Evolutionary conservation across 53 echinoderm and acorn worm genomes (phyloP).

Genomic region (Arbacia lixula): DNA sequence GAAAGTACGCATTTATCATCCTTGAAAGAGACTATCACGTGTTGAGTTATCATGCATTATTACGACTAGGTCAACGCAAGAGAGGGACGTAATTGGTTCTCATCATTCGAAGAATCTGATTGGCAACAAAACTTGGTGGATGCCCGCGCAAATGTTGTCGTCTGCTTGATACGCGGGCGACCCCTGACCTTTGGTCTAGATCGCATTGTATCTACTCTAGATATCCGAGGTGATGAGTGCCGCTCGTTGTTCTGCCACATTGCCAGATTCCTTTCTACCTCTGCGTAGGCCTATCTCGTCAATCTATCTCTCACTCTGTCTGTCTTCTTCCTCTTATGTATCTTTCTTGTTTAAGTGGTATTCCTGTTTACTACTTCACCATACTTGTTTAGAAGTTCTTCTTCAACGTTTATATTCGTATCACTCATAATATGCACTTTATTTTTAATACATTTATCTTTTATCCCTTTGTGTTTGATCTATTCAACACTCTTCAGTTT

Average conservation of each 20-base stretch:
- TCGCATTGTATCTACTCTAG: slow-evolving; percentile 58
- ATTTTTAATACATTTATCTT: too few species aligned
- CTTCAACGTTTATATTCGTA: too few species aligned
- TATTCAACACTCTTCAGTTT: too few species aligned
- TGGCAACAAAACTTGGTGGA: slow-evolving; percentile 38
- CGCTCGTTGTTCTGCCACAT: slow-evolving; percentile 3
- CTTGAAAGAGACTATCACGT: too few species aligned
- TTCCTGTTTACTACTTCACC: too few species aligned
- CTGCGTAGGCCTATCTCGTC: too few species aligned
- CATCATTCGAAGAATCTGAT: slow-evolving; percentile 1
- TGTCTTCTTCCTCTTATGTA: background rate
- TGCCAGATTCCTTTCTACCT: too few species aligned
- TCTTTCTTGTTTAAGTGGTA: background rate
- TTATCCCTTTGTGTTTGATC: too few species aligned
- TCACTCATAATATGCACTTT: too few species aligned
- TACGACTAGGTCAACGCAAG: slow-evolving; percentile 29
- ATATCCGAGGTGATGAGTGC: slow-evolving; percentile 23
- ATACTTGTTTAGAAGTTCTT: too few species aligned
- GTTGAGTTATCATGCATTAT: slow-evolving; percentile 15
- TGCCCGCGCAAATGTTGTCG: slow-evolving; percentile 32
- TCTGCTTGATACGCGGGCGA: slow-evolving; percentile 13
- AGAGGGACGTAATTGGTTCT: slow-evolving; percentile 10
- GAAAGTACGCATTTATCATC: too few species aligned
- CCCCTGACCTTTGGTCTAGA: slow-evolving; percentile 48
- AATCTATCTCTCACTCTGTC: background rate